Evolutionary conservation across 2,797 vertebrate genomes (phyloP), one percentile per base, ranked within the genome.

Genomic region (Lutjanus argentimaculatus): DNA sequence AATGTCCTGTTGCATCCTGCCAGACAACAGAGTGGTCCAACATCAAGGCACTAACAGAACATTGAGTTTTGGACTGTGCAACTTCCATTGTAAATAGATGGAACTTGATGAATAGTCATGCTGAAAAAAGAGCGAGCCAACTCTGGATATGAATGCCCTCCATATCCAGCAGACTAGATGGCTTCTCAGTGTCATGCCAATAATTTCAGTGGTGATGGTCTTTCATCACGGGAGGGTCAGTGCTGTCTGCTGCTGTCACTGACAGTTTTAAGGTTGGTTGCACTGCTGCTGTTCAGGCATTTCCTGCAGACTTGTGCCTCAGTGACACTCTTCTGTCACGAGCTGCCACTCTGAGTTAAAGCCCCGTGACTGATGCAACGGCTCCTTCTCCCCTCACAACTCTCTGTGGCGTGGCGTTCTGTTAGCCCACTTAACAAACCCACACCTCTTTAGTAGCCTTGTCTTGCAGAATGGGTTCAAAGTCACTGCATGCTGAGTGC

Each of bases 341-440:
- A 75, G 58, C 83, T 85, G 87, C 74, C 83, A 82, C 87, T 89
- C 43, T 19, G 63, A 72, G 51, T 83, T 86, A 76, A 55, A 77
- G 71, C 67, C 51, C 65, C n/a, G 19, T 67, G 69, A 90, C 76
- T 89, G 87, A 89, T 62, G 64, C 56, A 55, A 49, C 13, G 5
- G 43, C 40, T 59, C 22, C 64, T 63, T 64, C 62, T 40, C 30
- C 21, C 52, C 67, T 70, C 40, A 3, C 49, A 66, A 51, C 30
- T 62, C 81, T 72, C 68, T 22, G 56, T 49, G 65, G 71, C 69
- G 12, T 57, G 46, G 43, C 1, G 15, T 56, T 67, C 48, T 58
- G 51, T 79, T 75, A 67, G 77, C 68, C 63, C 83, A 67, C 53
- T 85, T 82, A 70, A 74, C 68, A 51, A 82, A 80, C 72, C 68